Evolutionary conservation across 1,140 invertebrate species (phyloP), one percentile per base, ranked within the genome.

Genomic region (Platyura marginata): DNA sequence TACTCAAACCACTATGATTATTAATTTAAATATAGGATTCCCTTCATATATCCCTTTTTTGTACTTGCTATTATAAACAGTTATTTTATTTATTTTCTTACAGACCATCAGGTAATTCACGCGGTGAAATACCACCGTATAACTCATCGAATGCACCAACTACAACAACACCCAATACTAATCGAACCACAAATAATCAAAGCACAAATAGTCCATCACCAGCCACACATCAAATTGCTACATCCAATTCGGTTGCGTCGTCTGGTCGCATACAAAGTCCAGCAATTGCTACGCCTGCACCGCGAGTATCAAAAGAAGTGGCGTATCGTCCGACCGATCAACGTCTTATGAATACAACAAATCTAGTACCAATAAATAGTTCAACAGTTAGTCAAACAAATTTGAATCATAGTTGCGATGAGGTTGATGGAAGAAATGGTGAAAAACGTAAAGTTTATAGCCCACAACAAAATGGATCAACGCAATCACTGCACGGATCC

Each of bases 81-180:
- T n/a, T n/a, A n/a, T 16, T 16, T 16, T 49, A 37, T 48, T 9
- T 18, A 46, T 46, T 42, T 52, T 47, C 46, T 37, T 48, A 25
- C 49, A 65, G 63, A 51, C 54, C 63, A 18, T 61, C 62, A 13
- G 61, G 55, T 35, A 64, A 63, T 46, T 58, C 59, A 8, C 49
- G 56, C 21, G 52, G 49, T n/a, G 63, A 65, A 49, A 40, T 50
- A 42, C 41, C 63, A 51, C 45, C 62, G 55, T 19, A 48, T 38
- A 5, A 44, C 38, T 40, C 20, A 47, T 34, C 10, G 47, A 48
- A 16, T 35, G 48, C 23, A 49, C 25, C n/a, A n/a, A n/a, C n/a
- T n/a, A n/a, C n/a, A n/a, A n/a, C n/a, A n/a, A n/a, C n/a, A n/a
- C n/a, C n/a, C n/a, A n/a, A n/a, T n/a, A n/a, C n/a, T n/a, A n/a